Evolutionary conservation across 2,888 invertebrate genomes (phyloP).

Genomic region (Ceriagrion tenellum): DNA sequence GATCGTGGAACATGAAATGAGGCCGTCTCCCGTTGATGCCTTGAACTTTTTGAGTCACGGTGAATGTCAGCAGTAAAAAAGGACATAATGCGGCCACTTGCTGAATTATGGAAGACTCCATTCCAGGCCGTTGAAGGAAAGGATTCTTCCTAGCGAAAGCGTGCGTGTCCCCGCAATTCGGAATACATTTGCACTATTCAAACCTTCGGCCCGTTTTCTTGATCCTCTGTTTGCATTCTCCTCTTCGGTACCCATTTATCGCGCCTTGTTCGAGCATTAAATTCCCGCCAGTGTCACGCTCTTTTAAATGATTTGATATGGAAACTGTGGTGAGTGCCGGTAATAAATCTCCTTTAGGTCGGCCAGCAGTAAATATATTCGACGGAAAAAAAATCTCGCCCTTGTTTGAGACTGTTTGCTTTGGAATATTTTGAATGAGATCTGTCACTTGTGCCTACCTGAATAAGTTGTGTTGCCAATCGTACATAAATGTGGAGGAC

Average conservation of each 20-base stretch:
- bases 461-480: too few relatives aligned
- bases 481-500: too few relatives aligned
- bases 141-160: neutral
- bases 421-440: too few relatives aligned
- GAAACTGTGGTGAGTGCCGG: too few relatives aligned
- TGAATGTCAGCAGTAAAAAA: conserved; percentile 16
- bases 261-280: too few relatives aligned
- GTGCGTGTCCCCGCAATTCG: neutral
- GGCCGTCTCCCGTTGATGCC: neutral
- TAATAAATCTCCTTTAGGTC: too few relatives aligned
- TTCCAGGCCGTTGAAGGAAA: neutral
- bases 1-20: neutral
- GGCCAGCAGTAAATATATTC: too few relatives aligned
- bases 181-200: neutral
- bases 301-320: too few relatives aligned
- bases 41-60: neutral
- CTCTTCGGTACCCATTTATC: neutral
- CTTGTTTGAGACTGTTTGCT: too few relatives aligned
- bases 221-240: neutral
- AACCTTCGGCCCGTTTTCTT: neutral
- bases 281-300: too few relatives aligned
- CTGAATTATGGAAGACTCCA: conserved; percentile 3
- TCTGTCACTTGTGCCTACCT: too few relatives aligned
- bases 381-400: too few relatives aligned
- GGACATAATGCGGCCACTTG: conserved; percentile 18